phyloP scores from a whole-genome alignment of 2,797 vertebrate genomes.

The Petrocephalus sullivani region DNA sequence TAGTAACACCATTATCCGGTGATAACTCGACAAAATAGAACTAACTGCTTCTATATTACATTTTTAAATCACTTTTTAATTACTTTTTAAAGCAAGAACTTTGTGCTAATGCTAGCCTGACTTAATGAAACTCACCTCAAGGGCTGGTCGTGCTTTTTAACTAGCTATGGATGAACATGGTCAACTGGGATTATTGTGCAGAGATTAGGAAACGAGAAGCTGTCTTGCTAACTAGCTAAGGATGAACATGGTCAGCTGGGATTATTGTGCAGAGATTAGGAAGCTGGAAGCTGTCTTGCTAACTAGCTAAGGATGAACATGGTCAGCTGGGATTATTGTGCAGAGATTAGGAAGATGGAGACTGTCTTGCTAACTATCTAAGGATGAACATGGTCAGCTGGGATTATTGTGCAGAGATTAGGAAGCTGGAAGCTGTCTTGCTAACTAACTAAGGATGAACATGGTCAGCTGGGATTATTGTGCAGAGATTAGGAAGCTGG shows the following conservation, averaged over 20 bases:
- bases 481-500: too few species aligned
- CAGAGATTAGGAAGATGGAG: too few species aligned
- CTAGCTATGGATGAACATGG: not conserved
- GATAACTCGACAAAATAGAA: not conserved
- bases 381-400: too few species aligned
- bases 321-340: too few species aligned
- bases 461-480: too few species aligned
- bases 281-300: not conserved
- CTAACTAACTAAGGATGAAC: too few species aligned
- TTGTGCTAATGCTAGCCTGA: not conserved
- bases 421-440: too few species aligned
- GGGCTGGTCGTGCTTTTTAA: not conserved
- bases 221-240: not conserved
- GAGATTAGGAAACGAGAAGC: too few species aligned
- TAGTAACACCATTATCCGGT: not conserved
- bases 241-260: too few species aligned
- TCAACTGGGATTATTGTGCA: too few species aligned
- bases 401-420: too few species aligned
- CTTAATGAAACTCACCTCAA: not conserved
- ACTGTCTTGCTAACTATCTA: not conserved
- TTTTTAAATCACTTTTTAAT: slow-evolving; percentile 7
- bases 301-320: not conserved
- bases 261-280: too few species aligned
- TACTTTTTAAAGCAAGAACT: slow-evolving; percentile 6
- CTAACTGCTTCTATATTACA: not conserved